Evolutionary conservation across 1,140 invertebrate species (phyloP).

Genomic region (Cecropterus lyciades): DNA sequence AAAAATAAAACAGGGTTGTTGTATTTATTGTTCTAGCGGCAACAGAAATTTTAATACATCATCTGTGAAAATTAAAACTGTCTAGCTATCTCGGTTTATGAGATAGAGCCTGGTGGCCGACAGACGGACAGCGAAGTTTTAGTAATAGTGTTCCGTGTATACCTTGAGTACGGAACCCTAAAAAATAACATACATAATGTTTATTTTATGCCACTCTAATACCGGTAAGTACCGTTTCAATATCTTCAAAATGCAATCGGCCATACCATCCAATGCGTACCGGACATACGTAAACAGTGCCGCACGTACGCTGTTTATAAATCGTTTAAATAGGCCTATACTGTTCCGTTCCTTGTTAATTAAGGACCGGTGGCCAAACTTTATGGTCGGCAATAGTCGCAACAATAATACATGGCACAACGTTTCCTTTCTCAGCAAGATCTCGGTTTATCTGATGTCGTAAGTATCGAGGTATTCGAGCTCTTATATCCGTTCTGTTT

Average conservation of each 20-base stretch:
- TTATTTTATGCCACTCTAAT: neutral
- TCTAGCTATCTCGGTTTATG: too few relatives aligned
- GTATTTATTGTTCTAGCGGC: too few relatives aligned
- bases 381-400: constrained; percentile 73
- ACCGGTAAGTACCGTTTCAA: neutral
- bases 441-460: constrained; percentile 71
- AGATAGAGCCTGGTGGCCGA: too few relatives aligned
- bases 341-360: constrained; percentile 70
- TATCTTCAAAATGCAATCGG: constrained; percentile 9
- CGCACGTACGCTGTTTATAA: constrained; percentile 48
- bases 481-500: constrained; percentile 49
- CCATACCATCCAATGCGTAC: constrained; percentile 23
- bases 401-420: constrained; percentile 74
- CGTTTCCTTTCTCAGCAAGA: constrained; percentile 68
- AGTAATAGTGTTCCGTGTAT: too few relatives aligned
- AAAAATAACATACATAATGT: too few relatives aligned
- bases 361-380: constrained; percentile 62
- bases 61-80: too few relatives aligned
- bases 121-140: too few relatives aligned
- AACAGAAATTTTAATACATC: too few relatives aligned
- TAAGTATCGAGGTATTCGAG: constrained; percentile 43
- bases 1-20: too few relatives aligned
- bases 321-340: constrained; percentile 46
- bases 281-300: constrained; percentile 42
- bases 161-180: too few relatives aligned